phyloP scores from a whole-genome alignment of 2,797 vertebrate genomes.

The Manis pentadactyla region DNA sequence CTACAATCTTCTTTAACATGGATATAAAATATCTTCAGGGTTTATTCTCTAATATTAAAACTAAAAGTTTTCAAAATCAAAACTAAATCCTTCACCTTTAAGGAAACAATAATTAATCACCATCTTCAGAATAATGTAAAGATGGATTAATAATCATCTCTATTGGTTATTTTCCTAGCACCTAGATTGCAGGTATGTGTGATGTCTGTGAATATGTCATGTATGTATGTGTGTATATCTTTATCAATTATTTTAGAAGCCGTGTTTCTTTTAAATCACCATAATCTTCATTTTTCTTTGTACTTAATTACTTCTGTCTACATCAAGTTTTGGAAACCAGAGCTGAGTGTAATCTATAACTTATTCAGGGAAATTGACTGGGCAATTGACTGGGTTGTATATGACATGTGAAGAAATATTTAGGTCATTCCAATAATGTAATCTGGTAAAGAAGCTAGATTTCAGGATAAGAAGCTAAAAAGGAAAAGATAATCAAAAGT shows the following conservation, averaged over 20 bases:
- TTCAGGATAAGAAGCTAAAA: neutral
- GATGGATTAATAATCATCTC: neutral
- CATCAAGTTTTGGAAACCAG: neutral
- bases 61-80: neutral
- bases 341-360: neutral
- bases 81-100: neutral
- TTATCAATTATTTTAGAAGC: conserved; percentile 40
- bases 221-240: neutral
- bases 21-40: neutral
- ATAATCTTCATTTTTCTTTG: neutral
- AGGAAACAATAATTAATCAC: neutral
- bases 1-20: neutral
- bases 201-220: neutral
- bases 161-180: neutral
- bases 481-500: neutral
- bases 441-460: neutral
- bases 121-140: neutral
- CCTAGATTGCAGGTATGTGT: neutral
- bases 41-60: neutral
- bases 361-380: neutral
- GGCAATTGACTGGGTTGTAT: neutral
- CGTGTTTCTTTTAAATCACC: neutral
- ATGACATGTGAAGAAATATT: neutral
- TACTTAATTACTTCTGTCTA: conserved; percentile 36
- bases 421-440: neutral